Conservation (phyloP, 2,888 invertebrate species). For the Myopa testacea region DNA sequence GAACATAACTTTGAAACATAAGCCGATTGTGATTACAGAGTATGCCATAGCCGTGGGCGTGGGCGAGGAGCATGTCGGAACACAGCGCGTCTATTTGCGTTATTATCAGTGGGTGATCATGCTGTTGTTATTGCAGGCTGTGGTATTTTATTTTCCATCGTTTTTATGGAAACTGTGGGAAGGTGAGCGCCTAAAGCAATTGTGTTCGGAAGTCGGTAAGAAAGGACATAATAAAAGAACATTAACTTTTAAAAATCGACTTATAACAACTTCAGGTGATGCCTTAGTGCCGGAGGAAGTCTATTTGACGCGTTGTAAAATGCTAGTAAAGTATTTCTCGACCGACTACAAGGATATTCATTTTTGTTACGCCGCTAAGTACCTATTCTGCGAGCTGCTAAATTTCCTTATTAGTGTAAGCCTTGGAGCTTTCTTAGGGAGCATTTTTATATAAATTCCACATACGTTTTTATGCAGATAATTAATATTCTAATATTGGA, state of each 20-base stretch:
- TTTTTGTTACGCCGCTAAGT: slow-evolving; percentile 73
- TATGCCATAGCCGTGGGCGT: slow-evolving; percentile 58
- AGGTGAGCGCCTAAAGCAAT: slow-evolving; percentile 68
- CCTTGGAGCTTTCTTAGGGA: not conserved
- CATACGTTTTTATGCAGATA: slow-evolving; percentile 49
- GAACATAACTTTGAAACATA: slow-evolving; percentile 60
- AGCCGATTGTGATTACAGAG: slow-evolving; percentile 57
- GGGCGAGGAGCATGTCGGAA: slow-evolving; percentile 50
- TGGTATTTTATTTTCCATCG: slow-evolving; percentile 63
- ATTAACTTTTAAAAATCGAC: not conserved
- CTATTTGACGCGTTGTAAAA: slow-evolving; percentile 50
- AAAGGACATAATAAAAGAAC: not conserved
- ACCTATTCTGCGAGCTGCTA: slow-evolving; percentile 78
- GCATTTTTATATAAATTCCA: not conserved
- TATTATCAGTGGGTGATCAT: slow-evolving; percentile 67
- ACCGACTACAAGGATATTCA: slow-evolving; percentile 61
- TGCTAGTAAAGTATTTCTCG: slow-evolving; percentile 59
- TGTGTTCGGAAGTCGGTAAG: slow-evolving; percentile 62
- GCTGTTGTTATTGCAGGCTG: slow-evolving; percentile 60
- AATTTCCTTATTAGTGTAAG: slow-evolving; percentile 82
- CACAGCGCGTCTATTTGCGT: slow-evolving; percentile 60
- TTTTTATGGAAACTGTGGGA: slow-evolving; percentile 67
- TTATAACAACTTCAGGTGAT: slow-evolving; percentile 48
- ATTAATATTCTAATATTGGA: slow-evolving; percentile 62
- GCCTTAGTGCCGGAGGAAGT: slow-evolving; percentile 53